Evolutionary conservation across 2,888 invertebrate genomes (phyloP), one percentile per base, ranked within the genome.

Genomic region (Acleris cristana): DNA sequence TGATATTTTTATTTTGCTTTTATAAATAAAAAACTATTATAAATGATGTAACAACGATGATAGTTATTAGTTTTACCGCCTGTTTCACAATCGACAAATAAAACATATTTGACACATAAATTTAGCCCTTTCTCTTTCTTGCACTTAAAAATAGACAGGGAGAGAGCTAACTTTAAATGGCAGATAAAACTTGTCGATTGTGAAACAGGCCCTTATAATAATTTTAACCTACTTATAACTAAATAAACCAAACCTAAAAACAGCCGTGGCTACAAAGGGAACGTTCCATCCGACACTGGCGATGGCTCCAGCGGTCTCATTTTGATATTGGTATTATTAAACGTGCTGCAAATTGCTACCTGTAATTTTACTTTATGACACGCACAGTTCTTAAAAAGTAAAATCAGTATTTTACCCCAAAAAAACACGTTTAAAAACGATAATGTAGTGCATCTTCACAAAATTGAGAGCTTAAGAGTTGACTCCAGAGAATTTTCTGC

Each of bases 301-400:
- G 19, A 56, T 51, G 51, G 30, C 18, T 19, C n/a, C 56, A 49
- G 16, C 64, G 49, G 55, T 44, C 48, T 19, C 64, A 59, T 59
- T 68, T 23, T 45, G 44, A 64, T 68, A 64, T 68, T 59, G 49
- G 48, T 48, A 59, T 58, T 61, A 65, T 65, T 65, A 61, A 65
- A 65, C 40, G 55, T 45, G 44, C 56, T 60, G 61, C 60, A 61
- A 65, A 60, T 60, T 60, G 60, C 48, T 58, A 59, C 65, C 65
- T 60, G 60, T 60, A 65, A 51, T 60, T 65, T 65, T 44, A 64
- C 52, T 44, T 64, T 57, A 57, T 16, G 57, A 45, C 45, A 64
- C 52, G 52, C 52, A 64, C 45, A 58, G 40, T 40, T 21, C 44
- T 19, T 52, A 34, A 52, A 54, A 51, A 57, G 44, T 51, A 51